Percentiles rank a stretch among this genome's conserved stretches.
Evolutionary conservation across 2,797 vertebrate species (phyloP).

Genomic region (Lemur catta): DNA sequence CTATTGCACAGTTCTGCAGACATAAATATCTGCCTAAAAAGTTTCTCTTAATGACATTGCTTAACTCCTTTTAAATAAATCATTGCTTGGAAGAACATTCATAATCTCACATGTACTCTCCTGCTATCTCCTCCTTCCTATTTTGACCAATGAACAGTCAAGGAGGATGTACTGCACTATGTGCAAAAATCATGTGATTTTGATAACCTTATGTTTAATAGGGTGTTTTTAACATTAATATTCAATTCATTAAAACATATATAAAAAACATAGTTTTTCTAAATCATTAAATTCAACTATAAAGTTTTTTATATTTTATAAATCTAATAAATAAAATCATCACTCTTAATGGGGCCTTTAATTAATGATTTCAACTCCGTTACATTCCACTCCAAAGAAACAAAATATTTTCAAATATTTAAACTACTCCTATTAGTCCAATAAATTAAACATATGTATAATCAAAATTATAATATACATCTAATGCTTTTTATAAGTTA

Average conservation of each 20-base stretch:
- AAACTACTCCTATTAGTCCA: not conserved
- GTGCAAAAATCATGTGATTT: not conserved
- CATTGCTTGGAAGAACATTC: not conserved
- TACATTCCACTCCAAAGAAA: not conserved
- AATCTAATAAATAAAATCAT: not conserved
- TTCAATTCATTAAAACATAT: not conserved
- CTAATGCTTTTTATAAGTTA: not conserved
- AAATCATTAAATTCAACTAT: not conserved
- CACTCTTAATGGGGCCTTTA: not conserved
- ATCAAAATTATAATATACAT: not conserved
- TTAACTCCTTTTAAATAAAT: not conserved
- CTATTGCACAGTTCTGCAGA: not conserved
- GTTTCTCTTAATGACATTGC: not conserved
- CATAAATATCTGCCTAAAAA: not conserved
- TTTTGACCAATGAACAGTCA: not conserved
- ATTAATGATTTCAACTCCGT: not conserved
- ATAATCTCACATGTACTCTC: not conserved
- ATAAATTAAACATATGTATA: not conserved
- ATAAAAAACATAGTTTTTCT: not conserved
- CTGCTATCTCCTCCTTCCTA: not conserved
- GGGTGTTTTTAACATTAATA: not conserved
- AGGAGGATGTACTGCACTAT: not conserved
- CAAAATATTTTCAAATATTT: not conserved
- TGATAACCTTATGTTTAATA: not conserved
- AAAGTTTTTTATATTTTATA: not conserved